These are phyloP conservation scores for Macrostomum lignano DNA, from an alignment of 1,140 invertebrate genomes.

Conservation along the genomic window DNA sequence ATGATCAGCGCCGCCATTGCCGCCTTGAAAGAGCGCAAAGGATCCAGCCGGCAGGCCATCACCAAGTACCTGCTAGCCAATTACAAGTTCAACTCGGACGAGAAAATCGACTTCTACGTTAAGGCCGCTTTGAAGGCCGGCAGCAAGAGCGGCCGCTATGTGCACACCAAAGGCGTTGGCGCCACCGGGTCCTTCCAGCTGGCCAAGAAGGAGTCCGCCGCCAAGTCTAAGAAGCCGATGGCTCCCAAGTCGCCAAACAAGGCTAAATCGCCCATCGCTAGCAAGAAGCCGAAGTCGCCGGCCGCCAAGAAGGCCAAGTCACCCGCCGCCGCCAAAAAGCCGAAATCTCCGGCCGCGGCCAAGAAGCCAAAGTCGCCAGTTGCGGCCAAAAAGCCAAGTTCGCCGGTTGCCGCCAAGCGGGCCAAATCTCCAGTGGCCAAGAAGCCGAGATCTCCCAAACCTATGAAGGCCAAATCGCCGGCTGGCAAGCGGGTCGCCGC, in stretches of 20 bases:
- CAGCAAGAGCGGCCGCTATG: background rate
- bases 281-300: too few species aligned
- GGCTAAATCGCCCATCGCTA: too few species aligned
- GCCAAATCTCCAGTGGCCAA: too few species aligned
- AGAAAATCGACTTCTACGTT: conserved; percentile 1
- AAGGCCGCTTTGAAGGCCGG: background rate
- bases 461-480: too few species aligned
- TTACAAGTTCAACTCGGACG: conserved; percentile 18
- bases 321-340: too few species aligned
- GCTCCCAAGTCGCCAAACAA: background rate
- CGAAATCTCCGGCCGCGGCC: too few species aligned
- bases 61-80: conserved; percentile 8
- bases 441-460: too few species aligned
- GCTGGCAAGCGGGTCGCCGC: too few species aligned
- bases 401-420: too few species aligned
- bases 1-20: conserved; percentile 8
- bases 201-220: conserved; percentile 8
- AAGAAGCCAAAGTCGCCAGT: too few species aligned
- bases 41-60: conserved; percentile 9
- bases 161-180: conserved; percentile 8
- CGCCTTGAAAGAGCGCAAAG: conserved; percentile 8
- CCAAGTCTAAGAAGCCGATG: background rate
- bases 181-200: conserved; percentile 11
- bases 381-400: too few species aligned
- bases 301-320: too few species aligned